A percentile compares a stretch with the other conserved stretches of the same genome.
These are phyloP conservation scores for Phrynocephalus versicolor DNA, from an alignment of 2,113 vertebrate species.

Conservation along the genomic window DNA sequence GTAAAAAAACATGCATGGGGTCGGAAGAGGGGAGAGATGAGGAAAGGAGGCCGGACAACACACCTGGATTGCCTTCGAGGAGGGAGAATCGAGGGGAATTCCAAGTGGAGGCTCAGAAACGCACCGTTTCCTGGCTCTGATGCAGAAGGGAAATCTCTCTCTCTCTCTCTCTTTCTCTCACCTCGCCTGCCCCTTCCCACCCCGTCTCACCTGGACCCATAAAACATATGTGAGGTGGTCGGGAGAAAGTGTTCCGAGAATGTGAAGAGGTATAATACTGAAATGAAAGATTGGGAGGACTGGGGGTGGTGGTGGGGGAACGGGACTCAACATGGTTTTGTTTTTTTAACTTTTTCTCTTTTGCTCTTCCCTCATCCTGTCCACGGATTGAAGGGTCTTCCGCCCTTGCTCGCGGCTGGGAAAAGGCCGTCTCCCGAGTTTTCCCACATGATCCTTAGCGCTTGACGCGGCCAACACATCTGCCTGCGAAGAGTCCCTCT, in stretches of 20 bases:
- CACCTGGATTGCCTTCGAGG: neutral
- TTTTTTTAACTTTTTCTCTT: neutral
- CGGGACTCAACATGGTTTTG: neutral
- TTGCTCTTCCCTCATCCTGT: rapidly evolving
- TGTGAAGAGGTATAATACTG: conserved; percentile 29
- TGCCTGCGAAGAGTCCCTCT: neutral
- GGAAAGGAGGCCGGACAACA: neutral
- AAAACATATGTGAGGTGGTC: neutral
- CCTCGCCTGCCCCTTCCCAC: no score
- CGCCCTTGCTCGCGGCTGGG: rapidly evolving
- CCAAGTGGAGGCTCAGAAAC: neutral
- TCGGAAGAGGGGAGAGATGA: neutral
- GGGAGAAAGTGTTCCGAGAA: neutral
- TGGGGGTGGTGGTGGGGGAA: neutral
- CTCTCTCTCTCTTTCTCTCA: neutral
- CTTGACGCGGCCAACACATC: neutral
- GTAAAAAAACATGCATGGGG: neutral
- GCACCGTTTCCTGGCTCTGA: no score
- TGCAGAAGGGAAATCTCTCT: neutral
- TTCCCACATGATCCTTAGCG: conserved; percentile 45
- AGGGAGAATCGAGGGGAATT: no score
- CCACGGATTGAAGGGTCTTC: neutral
- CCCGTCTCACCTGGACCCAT: neutral
- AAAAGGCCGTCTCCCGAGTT: neutral
- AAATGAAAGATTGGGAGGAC: neutral